phyloP scores from a whole-genome alignment of 2,888 invertebrate species.

The Odontothrips loti region DNA sequence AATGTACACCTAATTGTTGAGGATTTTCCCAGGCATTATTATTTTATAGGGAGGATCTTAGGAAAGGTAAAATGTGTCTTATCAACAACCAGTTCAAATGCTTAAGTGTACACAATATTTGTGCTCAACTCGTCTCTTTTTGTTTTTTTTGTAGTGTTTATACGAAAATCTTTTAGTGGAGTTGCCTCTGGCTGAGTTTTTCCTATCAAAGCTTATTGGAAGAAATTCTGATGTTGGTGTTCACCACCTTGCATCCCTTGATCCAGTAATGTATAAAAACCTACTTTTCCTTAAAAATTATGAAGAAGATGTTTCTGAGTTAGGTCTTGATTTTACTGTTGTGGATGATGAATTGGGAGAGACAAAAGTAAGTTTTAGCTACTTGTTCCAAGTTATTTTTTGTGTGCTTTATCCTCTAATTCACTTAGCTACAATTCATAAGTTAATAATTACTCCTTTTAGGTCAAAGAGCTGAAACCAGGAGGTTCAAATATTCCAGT shows the following conservation, averaged over 20 bases:
- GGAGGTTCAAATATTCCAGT: constrained; percentile 87
- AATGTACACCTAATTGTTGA: constrained; percentile 80
- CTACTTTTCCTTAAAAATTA: constrained; percentile 82
- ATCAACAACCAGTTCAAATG: too few relatives aligned
- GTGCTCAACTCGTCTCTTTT: constrained; percentile 32
- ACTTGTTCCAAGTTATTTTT: too few relatives aligned
- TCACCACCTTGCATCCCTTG: constrained; percentile 88
- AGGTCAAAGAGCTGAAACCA: constrained; percentile 85
- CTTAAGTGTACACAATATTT: constrained; percentile 37
- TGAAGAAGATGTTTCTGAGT: constrained; percentile 77
- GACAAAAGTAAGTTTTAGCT: constrained; percentile 57
- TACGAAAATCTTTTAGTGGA: constrained; percentile 94
- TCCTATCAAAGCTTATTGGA: constrained; percentile 81
- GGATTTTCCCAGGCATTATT: constrained; percentile 85
- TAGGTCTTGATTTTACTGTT: constrained; percentile 90
- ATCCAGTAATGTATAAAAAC: constrained; percentile 88
- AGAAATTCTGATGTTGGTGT: constrained; percentile 75
- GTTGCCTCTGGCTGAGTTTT: constrained; percentile 92
- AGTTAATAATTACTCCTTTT: too few relatives aligned
- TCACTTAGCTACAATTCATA: constrained; percentile 34
- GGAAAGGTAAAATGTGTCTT: constrained; percentile 89
- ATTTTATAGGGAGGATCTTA: constrained; percentile 87
- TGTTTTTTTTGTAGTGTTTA: constrained; percentile 60
- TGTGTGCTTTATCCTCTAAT: neutral
- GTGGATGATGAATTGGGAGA: constrained; percentile 86